These are phyloP conservation scores for Scaptomyza flava DNA, from an alignment of 2,888 invertebrate genomes.

Conservation along the genomic window DNA sequence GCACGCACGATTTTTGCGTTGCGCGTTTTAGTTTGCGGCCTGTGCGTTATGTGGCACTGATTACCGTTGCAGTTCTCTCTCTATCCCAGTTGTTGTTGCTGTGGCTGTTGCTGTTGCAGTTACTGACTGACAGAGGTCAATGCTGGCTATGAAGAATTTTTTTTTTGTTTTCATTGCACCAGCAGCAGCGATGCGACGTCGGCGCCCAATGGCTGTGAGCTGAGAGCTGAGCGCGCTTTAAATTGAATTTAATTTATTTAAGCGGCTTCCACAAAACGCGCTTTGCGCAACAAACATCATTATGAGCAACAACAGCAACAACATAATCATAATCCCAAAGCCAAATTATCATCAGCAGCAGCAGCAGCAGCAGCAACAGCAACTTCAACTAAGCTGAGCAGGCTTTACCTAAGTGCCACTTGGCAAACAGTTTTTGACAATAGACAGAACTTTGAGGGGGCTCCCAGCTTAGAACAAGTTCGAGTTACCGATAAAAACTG, in stretches of 20 bases:
- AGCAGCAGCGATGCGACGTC: constrained; percentile 26
- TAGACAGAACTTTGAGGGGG: neutral
- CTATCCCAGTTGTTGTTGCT: constrained; percentile 4
- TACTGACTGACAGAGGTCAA: constrained; percentile 58
- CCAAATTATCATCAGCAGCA: constrained; percentile 5
- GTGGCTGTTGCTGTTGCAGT: constrained; percentile 21
- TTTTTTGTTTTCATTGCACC: constrained; percentile 14
- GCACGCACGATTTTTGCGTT: constrained; percentile 80
- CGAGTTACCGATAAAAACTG: too few species aligned
- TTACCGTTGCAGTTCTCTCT: constrained; percentile 65
- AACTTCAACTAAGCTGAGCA: neutral
- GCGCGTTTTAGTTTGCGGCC: constrained; percentile 73
- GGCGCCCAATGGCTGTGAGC: constrained; percentile 45
- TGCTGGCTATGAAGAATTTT: constrained; percentile 56
- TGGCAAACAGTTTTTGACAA: constrained; percentile 12
- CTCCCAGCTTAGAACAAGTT: too few species aligned
- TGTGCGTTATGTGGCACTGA: constrained; percentile 79
- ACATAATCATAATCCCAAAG: constrained; percentile 9
- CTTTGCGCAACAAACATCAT: constrained; percentile 19
- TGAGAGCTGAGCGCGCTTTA: constrained; percentile 51
- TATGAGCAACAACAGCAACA: constrained; percentile 4
- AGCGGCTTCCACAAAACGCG: constrained; percentile 37
- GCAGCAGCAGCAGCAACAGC: constrained; percentile 8
- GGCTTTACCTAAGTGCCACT: constrained; percentile 30
- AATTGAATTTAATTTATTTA: constrained; percentile 76